phyloP scores from a whole-genome alignment of 2,888 invertebrate genomes.

The Aphodius sticticus region DNA sequence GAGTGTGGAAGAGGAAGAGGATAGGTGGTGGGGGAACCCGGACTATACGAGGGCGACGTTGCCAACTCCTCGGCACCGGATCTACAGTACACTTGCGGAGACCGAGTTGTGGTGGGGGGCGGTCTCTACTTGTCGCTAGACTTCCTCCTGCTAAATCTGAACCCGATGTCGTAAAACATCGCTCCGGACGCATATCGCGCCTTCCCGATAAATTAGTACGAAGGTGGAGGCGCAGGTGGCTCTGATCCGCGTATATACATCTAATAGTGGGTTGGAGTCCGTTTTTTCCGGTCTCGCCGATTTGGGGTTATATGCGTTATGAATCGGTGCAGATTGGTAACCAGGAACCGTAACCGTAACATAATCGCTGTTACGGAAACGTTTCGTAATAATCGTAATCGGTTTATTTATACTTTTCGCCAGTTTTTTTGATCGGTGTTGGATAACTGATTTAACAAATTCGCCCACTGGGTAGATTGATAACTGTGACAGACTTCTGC shows the following conservation, averaged over 20 bases:
- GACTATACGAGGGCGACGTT: constrained; percentile 45
- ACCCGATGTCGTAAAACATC: not conserved
- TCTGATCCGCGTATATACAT: not conserved
- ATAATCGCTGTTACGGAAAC: not conserved
- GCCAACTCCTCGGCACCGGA: constrained; percentile 56
- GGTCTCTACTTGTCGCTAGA: constrained; percentile 48
- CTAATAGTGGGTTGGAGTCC: not conserved
- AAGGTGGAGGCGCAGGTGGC: constrained; percentile 42
- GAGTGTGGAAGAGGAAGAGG: constrained; percentile 51
- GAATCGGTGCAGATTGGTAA: not conserved
- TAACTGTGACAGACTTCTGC: too few species aligned
- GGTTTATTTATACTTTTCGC: not conserved
- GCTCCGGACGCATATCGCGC: constrained; percentile 44
- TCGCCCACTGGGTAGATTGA: too few species aligned
- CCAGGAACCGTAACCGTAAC: not conserved
- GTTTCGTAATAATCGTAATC: not conserved
- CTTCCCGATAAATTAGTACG: constrained; percentile 44
- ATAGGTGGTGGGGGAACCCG: constrained; percentile 43
- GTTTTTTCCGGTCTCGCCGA: constrained; percentile 17
- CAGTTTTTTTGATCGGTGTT: not conserved
- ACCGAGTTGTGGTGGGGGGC: constrained; percentile 40
- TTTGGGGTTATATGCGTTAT: constrained; percentile 10
- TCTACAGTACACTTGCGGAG: constrained; percentile 54
- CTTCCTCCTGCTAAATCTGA: constrained; percentile 57
- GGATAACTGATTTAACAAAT: not conserved